Conservation (phyloP, 2,113 vertebrate genomes). For the Colinus virginianus region DNA sequence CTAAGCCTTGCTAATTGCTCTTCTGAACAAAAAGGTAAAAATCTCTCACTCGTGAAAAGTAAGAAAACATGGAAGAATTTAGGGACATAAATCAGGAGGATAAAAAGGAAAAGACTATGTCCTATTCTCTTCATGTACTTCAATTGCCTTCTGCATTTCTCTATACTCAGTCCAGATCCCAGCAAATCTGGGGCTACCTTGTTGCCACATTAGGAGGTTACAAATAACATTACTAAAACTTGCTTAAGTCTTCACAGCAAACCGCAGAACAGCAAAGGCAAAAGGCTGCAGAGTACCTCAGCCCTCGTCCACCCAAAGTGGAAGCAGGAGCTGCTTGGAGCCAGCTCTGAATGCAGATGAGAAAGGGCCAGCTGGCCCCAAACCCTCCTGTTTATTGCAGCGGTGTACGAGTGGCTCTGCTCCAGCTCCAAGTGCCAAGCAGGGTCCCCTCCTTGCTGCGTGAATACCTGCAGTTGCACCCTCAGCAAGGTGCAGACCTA, state of each 20-base stretch:
- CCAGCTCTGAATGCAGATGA: not conserved
- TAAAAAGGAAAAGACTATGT: not conserved
- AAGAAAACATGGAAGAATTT: not conserved
- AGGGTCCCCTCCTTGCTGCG: not conserved
- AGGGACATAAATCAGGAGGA: not conserved
- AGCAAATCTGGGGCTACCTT: not conserved
- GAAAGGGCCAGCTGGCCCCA: not conserved
- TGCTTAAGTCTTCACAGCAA: not conserved
- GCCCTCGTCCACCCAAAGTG: not conserved
- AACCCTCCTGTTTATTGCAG: not conserved
- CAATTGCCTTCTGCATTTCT: not conserved
- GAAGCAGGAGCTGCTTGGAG: not conserved
- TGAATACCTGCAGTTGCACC: not conserved
- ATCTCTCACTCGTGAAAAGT: not conserved
- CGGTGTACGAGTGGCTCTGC: not conserved
- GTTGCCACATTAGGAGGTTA: not conserved
- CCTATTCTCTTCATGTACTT: not conserved
- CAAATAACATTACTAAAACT: not conserved
- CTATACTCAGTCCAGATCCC: not conserved
- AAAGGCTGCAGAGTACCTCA: not conserved
- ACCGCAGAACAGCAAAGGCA: not conserved
- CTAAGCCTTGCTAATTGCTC: conserved; percentile 2
- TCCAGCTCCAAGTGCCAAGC: not conserved
- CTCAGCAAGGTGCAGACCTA: not conserved
- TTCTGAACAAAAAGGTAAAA: conserved; percentile 12